Conservation (phyloP, 2,113 vertebrate genomes). For the Tenebrosternarchus preto region DNA sequence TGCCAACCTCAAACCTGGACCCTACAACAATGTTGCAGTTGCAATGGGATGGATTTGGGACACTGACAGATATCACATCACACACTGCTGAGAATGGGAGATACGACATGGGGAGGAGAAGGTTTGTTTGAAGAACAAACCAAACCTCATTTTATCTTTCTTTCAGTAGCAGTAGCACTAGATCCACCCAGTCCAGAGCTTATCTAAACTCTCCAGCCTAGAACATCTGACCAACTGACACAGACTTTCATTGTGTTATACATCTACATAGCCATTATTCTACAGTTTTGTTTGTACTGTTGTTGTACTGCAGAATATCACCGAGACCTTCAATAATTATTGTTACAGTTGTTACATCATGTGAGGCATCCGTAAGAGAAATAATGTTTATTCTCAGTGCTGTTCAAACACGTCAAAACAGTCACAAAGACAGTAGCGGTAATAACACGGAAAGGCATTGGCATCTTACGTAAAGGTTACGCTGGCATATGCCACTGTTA, state of each 20-base stretch:
- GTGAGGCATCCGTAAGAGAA: too few species aligned
- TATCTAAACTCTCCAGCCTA: slow-evolving; percentile 60
- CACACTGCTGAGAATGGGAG: background rate
- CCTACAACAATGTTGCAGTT: too few species aligned
- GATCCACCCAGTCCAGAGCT: slow-evolving; percentile 63
- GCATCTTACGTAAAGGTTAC: too few species aligned
- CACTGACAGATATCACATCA: background rate
- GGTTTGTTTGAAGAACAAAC: slow-evolving; percentile 53
- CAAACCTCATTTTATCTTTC: slow-evolving; percentile 68
- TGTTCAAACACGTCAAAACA: too few species aligned
- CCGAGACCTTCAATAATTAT: background rate
- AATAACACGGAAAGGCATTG: too few species aligned
- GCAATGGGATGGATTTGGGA: too few species aligned
- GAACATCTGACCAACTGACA: background rate
- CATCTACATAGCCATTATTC: background rate
- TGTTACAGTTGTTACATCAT: background rate
- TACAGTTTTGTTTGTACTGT: background rate
- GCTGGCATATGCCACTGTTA: too few species aligned
- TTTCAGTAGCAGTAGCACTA: slow-evolving; percentile 42
- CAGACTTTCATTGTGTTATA: background rate
- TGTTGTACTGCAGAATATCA: background rate
- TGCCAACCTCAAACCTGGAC: too few species aligned
- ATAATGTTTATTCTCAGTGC: background rate
- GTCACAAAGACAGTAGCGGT: too few species aligned
- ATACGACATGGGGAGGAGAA: background rate